Conservation (phyloP, 2,113 vertebrate genomes). For the Chaenogobius annularis region DNA sequence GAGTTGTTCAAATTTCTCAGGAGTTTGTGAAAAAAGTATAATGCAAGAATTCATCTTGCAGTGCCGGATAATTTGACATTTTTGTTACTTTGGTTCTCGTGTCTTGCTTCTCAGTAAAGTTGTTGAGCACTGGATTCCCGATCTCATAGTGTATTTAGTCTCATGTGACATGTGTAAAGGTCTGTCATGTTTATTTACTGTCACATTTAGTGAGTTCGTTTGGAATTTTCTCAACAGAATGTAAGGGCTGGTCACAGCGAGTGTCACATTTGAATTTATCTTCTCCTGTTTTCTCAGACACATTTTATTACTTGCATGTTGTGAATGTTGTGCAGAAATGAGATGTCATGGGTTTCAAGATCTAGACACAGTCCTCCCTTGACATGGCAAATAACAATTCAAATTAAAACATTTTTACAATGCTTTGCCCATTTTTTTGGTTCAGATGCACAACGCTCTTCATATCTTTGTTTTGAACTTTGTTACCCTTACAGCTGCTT, state of each 20-base stretch:
- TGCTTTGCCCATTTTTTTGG: too few species aligned
- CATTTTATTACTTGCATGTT: too few species aligned
- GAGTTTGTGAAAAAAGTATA: neutral
- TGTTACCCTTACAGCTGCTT: neutral
- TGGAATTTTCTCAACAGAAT: neutral
- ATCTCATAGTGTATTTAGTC: neutral
- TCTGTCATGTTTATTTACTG: neutral
- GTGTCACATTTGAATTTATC: neutral
- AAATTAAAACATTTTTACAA: too few species aligned
- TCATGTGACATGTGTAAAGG: neutral
- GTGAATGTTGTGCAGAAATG: too few species aligned
- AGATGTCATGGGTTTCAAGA: too few species aligned
- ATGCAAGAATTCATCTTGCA: neutral
- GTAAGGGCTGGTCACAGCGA: neutral
- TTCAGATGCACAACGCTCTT: conserved; percentile 19
- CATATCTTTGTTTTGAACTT: neutral
- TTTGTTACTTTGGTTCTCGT: neutral
- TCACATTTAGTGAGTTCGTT: neutral
- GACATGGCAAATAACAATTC: too few species aligned
- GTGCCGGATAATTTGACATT: neutral
- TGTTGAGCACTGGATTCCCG: neutral
- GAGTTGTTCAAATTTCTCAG: neutral
- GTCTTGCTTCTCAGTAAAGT: neutral
- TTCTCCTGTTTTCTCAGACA: too few species aligned
- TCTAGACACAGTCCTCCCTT: too few species aligned